These are phyloP conservation scores for Sebastolobus altivelis DNA, from an alignment of 2,797 vertebrate species.

Conservation along the genomic window DNA sequence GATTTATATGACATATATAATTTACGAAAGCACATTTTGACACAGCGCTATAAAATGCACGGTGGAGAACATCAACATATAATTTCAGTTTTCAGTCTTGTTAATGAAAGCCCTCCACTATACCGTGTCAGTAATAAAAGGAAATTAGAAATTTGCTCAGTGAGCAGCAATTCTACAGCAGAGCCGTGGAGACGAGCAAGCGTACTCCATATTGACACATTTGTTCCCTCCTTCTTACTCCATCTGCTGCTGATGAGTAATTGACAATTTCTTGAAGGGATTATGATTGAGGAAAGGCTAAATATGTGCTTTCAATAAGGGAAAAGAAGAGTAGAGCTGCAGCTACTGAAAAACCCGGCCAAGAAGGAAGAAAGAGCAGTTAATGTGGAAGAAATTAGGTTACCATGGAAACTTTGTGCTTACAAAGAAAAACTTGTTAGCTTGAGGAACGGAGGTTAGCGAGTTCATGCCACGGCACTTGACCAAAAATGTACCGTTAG, in stretches of 20 bases:
- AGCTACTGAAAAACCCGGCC: slow-evolving; percentile 49
- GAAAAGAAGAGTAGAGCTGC: slow-evolving; percentile 37
- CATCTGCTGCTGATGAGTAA: slow-evolving; percentile 48
- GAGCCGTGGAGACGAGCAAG: slow-evolving; percentile 1
- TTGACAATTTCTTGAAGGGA: slow-evolving; percentile 40
- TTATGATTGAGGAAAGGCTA: slow-evolving; percentile 46
- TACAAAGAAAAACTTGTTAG: slow-evolving; percentile 73
- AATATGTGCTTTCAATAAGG: slow-evolving; percentile 44
- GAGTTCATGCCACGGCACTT: slow-evolving; percentile 58
- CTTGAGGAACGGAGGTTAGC: slow-evolving; percentile 43
- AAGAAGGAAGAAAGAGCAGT: slow-evolving; percentile 62
- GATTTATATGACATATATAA: slow-evolving; percentile 15
- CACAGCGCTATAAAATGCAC: background rate
- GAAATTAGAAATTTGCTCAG: slow-evolving; percentile 19
- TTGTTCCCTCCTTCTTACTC: slow-evolving; percentile 26
- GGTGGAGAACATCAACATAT: slow-evolving; percentile 3
- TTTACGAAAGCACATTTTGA: slow-evolving; percentile 17
- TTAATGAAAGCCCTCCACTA: slow-evolving; percentile 10
- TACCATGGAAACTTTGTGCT: slow-evolving; percentile 70
- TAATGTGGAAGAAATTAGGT: slow-evolving; percentile 74
- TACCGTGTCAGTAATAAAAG: slow-evolving; percentile 4
- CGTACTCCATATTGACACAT: slow-evolving; percentile 37
- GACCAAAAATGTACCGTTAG: slow-evolving; percentile 53
- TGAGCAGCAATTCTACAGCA: slow-evolving; percentile 24
- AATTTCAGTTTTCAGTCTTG: slow-evolving; percentile 17